Evolutionary conservation across 2,113 vertebrate species (phyloP).

Genomic region (Cephalopterus ornatus): DNA sequence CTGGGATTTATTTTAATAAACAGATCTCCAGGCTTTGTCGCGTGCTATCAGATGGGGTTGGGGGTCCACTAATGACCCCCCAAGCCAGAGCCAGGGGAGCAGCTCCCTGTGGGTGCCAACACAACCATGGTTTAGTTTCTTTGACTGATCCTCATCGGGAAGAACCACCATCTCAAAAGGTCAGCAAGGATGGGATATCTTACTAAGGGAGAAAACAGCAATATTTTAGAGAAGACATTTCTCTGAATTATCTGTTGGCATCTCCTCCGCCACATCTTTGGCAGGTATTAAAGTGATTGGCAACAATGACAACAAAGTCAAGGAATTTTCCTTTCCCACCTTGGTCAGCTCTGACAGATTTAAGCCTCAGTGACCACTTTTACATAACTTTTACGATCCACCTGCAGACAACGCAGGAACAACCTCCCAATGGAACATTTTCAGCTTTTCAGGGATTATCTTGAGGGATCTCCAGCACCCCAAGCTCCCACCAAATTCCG

Average conservation of each 20-base stretch:
- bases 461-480: background rate
- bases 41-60: accelerated
- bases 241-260: background rate
- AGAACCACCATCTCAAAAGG: background rate
- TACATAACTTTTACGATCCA: background rate
- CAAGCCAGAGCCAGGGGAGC: background rate
- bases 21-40: background rate
- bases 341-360: background rate
- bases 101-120: background rate
- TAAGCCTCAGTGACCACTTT: background rate
- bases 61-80: background rate
- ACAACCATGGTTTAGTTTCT: accelerated
- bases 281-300: background rate
- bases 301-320: background rate
- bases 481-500: too few relatives aligned
- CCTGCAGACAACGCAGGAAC: background rate
- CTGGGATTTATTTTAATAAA: background rate
- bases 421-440: background rate
- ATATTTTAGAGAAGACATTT: background rate
- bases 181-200: background rate
- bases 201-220: background rate
- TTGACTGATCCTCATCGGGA: background rate
- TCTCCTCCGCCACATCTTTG: background rate
- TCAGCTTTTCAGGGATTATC: background rate
- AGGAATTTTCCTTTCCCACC: background rate